These are phyloP conservation scores for Emberiza fucata DNA, from an alignment of 2,113 vertebrate genomes.

Conservation along the genomic window DNA sequence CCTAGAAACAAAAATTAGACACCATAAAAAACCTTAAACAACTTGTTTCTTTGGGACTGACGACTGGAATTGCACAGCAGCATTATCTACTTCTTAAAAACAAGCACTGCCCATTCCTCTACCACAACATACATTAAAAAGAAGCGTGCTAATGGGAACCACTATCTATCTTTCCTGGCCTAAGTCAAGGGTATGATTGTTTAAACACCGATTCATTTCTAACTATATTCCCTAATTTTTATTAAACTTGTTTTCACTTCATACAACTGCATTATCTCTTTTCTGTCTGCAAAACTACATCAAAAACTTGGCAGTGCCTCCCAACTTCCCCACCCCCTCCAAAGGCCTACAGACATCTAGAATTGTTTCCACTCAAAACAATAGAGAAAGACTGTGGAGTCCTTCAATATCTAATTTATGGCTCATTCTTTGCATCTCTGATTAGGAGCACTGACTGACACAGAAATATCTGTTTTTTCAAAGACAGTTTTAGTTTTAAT, in stretches of 20 bases:
- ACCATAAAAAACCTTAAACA: constrained; percentile 62
- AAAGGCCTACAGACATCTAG: background rate
- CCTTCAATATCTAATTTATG: background rate
- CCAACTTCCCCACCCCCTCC: background rate
- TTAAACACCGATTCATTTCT: background rate
- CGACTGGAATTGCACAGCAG: constrained; percentile 49
- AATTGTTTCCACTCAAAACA: background rate
- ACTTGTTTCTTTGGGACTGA: constrained; percentile 20
- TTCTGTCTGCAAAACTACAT: background rate
- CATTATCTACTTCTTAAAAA: background rate
- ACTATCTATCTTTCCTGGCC: background rate
- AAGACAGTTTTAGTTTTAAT: background rate
- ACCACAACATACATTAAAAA: background rate
- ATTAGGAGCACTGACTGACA: background rate
- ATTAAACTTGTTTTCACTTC: background rate
- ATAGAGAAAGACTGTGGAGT: background rate
- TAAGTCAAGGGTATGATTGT: background rate
- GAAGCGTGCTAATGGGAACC: background rate
- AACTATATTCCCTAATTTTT: background rate
- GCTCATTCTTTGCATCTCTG: background rate
- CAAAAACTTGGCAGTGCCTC: background rate
- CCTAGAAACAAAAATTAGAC: constrained; percentile 76
- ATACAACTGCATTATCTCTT: background rate
- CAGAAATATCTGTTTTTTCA: background rate
- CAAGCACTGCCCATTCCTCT: background rate